Base-by-base conservation (phyloP, 2,113 vertebrate genomes). In the Loxodonta africana region DNA sequence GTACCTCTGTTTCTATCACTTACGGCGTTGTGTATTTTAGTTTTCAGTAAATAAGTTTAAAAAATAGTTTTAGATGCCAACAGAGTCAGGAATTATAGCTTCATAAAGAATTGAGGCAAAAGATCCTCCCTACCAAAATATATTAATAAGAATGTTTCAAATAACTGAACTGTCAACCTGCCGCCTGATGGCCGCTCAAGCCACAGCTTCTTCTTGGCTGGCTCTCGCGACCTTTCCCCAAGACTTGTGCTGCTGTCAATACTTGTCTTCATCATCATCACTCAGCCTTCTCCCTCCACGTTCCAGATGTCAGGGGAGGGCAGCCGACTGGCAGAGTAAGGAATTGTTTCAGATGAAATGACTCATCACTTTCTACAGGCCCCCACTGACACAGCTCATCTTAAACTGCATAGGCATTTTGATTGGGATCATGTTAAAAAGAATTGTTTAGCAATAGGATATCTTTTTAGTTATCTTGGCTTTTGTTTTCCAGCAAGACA, bases 391-490 rank as follows among this genome's bases (percentile, higher is more conserved):
- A 33, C n/a, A 46, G 25, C 65, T 30, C 28, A 74, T 14, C 53
- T 89, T 88, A 33, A n/a, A 46, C 91, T 95, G 81, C 6, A 28
- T 51, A 85, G 30, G 21, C 48, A 84, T 81, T 67, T 69, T 95
- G 62, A 83, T 2, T 88, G 41, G 25, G 15, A 82, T 88, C 20
- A 76, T 84, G 71, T 25, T 41, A 20, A 26, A 92, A 92, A 51
- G 26, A 60, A 37, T 41, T 63, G 12, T 33, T 87, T 53, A 81
- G 67, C 6, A 73, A 26, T 46, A 53, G 60, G 23, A 2, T 25
- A 88, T 73, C 37, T 82, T 78, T 94, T 60, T 5, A 80, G 44
- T 82, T 95, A 88, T 84, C 80, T 95, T 93, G 81, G 30, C 33
- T 88, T 92, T 94, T 81, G 23, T 90, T 63, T 87, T 83, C 26